Evolutionary conservation across 2,797 vertebrate genomes (phyloP).

Genomic region (Hydrocynus forskahlii): DNA sequence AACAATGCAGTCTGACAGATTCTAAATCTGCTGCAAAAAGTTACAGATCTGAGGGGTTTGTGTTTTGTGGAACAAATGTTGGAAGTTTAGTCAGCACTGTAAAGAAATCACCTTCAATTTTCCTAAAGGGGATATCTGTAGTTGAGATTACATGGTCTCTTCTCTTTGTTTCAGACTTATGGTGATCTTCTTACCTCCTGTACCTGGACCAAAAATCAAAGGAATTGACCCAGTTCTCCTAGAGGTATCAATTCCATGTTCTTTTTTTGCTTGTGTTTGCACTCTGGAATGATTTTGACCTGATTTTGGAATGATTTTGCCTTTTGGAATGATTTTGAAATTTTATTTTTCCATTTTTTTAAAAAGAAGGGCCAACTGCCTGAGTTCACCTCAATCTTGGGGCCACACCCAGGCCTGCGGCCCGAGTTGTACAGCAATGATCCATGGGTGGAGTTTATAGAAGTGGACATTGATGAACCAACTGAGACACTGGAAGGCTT

Average conservation of each 20-base stretch:
- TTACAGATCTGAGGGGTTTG: background rate
- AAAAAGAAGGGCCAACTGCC: conserved; percentile 89
- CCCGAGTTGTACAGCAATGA: conserved; percentile 85
- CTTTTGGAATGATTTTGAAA: background rate
- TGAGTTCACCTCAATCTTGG: conserved; percentile 89
- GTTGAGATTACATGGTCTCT: background rate
- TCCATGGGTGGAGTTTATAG: conserved; percentile 96
- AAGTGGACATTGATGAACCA: conserved; percentile 89
- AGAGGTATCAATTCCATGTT: conserved; percentile 78
- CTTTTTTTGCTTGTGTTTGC: background rate
- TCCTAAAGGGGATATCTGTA: background rate
- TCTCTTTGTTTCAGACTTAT: conserved; percentile 81
- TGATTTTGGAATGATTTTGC: background rate
- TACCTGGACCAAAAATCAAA: conserved; percentile 96
- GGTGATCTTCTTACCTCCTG: conserved; percentile 91
- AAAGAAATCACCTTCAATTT: background rate
- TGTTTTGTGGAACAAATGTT: background rate
- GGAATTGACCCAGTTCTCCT: conserved; percentile 91
- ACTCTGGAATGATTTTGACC: background rate
- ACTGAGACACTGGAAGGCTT: conserved; percentile 77
- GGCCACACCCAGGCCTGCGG: conserved; percentile 82
- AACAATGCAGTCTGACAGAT: background rate
- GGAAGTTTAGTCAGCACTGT: background rate
- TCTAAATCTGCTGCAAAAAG: background rate
- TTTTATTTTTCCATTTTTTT: conserved; percentile 12